Conservation (phyloP, 2,113 vertebrate species). For the Pollimyrus isidori region DNA sequence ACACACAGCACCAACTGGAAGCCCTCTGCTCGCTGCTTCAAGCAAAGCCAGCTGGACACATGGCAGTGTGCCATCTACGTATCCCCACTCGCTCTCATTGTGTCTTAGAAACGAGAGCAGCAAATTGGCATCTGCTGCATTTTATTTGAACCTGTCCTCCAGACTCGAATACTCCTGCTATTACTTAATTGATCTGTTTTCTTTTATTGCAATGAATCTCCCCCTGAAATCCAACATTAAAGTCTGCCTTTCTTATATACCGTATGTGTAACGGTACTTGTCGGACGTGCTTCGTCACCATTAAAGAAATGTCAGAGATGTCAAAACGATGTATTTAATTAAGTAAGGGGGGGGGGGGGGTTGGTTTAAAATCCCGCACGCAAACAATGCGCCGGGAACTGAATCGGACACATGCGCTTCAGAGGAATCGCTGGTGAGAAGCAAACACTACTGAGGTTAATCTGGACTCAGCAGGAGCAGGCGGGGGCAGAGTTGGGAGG, state of each 20-base stretch:
- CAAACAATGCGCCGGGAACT: neutral
- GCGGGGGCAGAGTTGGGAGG: neutral
- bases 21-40: neutral
- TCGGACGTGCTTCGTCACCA: neutral
- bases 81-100: neutral
- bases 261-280: neutral
- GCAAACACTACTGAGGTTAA: neutral
- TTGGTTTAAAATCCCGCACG: neutral
- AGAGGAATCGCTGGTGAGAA: neutral
- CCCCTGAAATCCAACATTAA: neutral
- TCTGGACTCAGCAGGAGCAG: constrained; percentile 9
- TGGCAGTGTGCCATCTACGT: neutral
- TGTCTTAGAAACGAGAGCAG: neutral
- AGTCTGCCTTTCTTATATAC: neutral
- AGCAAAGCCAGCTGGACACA: neutral
- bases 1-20: neutral
- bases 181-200: neutral
- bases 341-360: neutral
- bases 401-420: neutral
- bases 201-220: neutral
- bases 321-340: neutral
- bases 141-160: neutral
- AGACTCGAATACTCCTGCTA: neutral
- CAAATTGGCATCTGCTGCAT: neutral
- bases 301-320: neutral